Conservation (phyloP, 2,888 invertebrate species). For the Girardia tigrina region DNA sequence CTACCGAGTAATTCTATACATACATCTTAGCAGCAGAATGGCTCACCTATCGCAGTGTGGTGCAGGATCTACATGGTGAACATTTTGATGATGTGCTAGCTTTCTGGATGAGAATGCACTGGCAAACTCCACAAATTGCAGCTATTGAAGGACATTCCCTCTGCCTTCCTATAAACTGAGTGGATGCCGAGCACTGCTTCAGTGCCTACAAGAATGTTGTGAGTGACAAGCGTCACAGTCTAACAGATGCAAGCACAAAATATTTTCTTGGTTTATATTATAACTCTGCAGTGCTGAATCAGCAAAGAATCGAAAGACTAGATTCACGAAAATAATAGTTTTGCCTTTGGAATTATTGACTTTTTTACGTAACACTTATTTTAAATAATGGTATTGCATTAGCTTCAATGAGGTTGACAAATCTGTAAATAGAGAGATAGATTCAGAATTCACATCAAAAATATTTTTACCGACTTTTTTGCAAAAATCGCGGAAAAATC, state of each 20-base stretch:
- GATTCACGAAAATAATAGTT: no score
- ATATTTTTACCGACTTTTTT: no score
- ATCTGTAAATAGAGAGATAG: no score
- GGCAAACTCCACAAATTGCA: not conserved
- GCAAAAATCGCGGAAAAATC: no score
- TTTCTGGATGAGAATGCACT: not conserved
- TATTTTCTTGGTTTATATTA: not conserved
- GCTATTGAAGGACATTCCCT: not conserved
- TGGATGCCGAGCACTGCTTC: not conserved
- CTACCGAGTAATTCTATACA: not conserved
- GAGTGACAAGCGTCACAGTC: not conserved
- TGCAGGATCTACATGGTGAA: not conserved
- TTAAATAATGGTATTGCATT: no score
- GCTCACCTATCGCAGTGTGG: not conserved
- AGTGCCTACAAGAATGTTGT: not conserved
- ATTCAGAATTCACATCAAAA: no score
- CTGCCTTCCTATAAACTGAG: not conserved
- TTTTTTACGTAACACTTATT: no score
- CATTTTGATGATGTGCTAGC: not conserved
- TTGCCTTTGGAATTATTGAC: no score
- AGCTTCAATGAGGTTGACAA: no score
- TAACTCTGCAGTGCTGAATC: not conserved
- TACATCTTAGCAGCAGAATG: not conserved
- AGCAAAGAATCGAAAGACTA: no score
- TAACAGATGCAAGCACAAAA: not conserved